A percentile compares a stretch with the other conserved stretches of the same genome.
Evolutionary conservation across 2,113 vertebrate species (phyloP).

Genomic region (Fulmarus glacialis): DNA sequence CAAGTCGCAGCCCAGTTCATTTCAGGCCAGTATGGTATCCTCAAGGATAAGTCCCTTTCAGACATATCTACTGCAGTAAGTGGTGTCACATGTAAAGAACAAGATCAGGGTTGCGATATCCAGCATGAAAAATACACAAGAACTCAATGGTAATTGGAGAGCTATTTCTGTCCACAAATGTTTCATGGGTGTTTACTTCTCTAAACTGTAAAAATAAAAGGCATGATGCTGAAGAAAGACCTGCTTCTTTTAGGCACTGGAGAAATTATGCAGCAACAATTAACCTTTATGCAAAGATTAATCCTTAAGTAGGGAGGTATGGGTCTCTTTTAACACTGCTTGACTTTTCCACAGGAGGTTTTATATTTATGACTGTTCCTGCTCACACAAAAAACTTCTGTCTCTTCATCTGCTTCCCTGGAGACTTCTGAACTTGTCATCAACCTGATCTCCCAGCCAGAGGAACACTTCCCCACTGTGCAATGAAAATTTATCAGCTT

Average conservation of each 20-base stretch:
- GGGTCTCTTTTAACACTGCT: not conserved
- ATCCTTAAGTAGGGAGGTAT: not conserved
- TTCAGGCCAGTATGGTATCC: not conserved
- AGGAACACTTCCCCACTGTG: slow-evolving; percentile 45
- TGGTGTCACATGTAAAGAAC: not conserved
- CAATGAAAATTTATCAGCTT: slow-evolving; percentile 58
- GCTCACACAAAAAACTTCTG: slow-evolving; percentile 11
- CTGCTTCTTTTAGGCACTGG: not conserved
- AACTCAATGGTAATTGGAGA: not conserved
- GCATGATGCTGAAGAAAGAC: not conserved
- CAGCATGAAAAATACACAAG: not conserved
- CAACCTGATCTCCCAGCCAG: slow-evolving; percentile 31
- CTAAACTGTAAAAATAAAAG: not conserved
- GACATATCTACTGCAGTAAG: not conserved
- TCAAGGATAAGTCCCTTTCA: not conserved
- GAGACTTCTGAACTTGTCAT: slow-evolving; percentile 48
- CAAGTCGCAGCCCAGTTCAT: not conserved
- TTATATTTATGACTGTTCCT: slow-evolving; percentile 5
- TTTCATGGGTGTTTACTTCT: not conserved
- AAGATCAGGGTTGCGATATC: not conserved
- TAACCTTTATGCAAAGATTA: slow-evolving; percentile 23
- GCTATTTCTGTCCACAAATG: not conserved
- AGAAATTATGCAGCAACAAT: not conserved
- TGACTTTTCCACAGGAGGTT: slow-evolving; percentile 38
- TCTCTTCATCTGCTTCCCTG: slow-evolving; percentile 22